Evolutionary conservation across 2,797 vertebrate genomes (phyloP), one percentile per base, ranked within the genome.

Genomic region (Bradypodion ventrale): DNA sequence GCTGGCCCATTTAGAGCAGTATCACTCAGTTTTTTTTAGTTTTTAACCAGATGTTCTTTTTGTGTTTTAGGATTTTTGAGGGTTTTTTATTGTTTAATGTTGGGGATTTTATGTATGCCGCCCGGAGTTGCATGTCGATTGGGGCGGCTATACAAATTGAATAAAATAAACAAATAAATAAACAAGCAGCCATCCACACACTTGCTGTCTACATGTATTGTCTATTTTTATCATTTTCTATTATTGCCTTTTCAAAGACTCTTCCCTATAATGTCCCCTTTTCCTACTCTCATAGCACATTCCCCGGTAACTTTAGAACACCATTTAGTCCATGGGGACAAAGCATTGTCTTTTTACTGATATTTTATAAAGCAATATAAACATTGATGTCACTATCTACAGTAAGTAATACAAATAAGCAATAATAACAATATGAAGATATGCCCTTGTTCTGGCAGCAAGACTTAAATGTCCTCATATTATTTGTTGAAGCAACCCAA

Each of bases 341-440:
- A 8, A 25, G 21, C 7, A 56, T 1, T 40, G 9, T 62, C 15
- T 13, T 15, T 83, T 56, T 37, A 25, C 32, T 19, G 16, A 42
- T n/a, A 60, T 27, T 72, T 72, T 74, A 19, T 56, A 75, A 40
- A 80, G 6, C 46, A 83, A 44, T 19, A 35, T 75, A 60, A 66
- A 23, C 27, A 76, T 23, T 52, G 19, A 42, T 25, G 49, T 19
- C 1, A 19, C 8, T 29, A 21, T 52, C 59, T 68, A n/a, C n/a
- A n/a, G n/a, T n/a, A 35, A 68, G 59, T 32, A 80, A 80, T 21
- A 27, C 52, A 52, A 85, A 59, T 8, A 27, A 80, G 72, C 37
- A 68, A 59, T 84, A 52, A 37, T 19, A 78, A n/a, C 40, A 37
- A 70, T 49, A 37, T 49, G 44, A 79, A 84, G 23, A 69, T 80